Evolutionary conservation across 2,113 vertebrate genomes (phyloP).

Genomic region (Amazona vittata): DNA sequence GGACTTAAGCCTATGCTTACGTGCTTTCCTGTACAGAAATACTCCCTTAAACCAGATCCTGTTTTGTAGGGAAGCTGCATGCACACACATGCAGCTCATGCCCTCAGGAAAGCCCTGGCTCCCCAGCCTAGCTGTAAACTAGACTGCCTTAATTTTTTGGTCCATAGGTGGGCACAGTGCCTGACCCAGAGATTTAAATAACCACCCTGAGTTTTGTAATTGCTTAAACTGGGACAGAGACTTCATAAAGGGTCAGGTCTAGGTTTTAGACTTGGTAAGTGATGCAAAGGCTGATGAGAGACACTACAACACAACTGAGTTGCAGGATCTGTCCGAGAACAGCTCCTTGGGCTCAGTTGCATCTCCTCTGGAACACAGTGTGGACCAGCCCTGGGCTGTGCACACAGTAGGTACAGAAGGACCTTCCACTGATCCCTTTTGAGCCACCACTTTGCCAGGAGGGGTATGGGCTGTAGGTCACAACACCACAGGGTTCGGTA

Average conservation of each 20-base stretch:
- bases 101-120: not conserved
- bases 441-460: not conserved
- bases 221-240: not conserved
- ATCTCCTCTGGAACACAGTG: not conserved
- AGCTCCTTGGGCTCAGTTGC: not conserved
- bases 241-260: not conserved
- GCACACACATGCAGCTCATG: not conserved
- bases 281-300: not conserved
- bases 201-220: not conserved
- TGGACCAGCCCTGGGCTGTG: not conserved
- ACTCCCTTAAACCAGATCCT: conserved; percentile 19
- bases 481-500: not conserved
- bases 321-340: not conserved
- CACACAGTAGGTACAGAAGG: not conserved
- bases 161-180: not conserved
- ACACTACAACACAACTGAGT: not conserved
- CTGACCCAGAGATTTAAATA: not conserved
- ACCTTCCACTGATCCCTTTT: not conserved
- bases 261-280: not conserved
- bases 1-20: not conserved
- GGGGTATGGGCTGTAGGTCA: not conserved
- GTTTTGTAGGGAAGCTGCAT: not conserved
- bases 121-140: not conserved
- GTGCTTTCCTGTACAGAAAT: conserved; percentile 5
- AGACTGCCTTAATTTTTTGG: not conserved